Conservation (phyloP, 2,888 invertebrate genomes). For the Apoda limacodes region DNA sequence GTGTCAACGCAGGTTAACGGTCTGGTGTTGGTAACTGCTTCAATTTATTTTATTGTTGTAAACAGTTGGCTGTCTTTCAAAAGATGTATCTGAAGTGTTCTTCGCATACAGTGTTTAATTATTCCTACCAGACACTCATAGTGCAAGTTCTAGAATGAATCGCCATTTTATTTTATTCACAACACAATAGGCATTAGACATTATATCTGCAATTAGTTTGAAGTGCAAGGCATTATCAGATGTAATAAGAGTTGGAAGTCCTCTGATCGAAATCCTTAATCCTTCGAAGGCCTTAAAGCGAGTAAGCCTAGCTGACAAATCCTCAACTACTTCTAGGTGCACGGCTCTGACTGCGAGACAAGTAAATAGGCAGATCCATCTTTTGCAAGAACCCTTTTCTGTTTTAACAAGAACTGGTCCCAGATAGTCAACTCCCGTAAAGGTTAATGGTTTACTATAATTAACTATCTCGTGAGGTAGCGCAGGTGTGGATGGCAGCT, state of each 20-base stretch:
- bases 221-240: slow-evolving; percentile 20
- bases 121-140: slow-evolving; percentile 12
- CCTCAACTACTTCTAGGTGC: slow-evolving; percentile 20
- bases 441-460: slow-evolving; percentile 16
- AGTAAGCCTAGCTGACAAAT: slow-evolving; percentile 19
- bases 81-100: slow-evolving; percentile 10
- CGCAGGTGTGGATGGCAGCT: slow-evolving; percentile 18
- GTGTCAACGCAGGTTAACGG: slow-evolving; percentile 8
- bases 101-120: slow-evolving; percentile 10
- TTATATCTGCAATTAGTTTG: slow-evolving; percentile 18
- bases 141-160: slow-evolving; percentile 13
- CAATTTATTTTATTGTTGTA: slow-evolving; percentile 13
- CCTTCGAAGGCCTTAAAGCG: too few relatives aligned
- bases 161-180: slow-evolving; percentile 6
- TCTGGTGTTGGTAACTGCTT: slow-evolving; percentile 9
- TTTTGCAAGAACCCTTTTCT: slow-evolving; percentile 10
- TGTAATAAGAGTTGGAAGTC: slow-evolving; percentile 9
- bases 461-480: slow-evolving; percentile 20
- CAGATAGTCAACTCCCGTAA: slow-evolving; percentile 17
- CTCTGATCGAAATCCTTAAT: slow-evolving; percentile 12
- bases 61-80: slow-evolving; percentile 8
- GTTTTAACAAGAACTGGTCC: slow-evolving; percentile 13
- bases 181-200: too few relatives aligned
- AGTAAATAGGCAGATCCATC: slow-evolving; percentile 17
- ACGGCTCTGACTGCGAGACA: slow-evolving; percentile 20